phyloP scores from a whole-genome alignment of 1,140 invertebrate species.

The Temnothorax curvispinosus region DNA sequence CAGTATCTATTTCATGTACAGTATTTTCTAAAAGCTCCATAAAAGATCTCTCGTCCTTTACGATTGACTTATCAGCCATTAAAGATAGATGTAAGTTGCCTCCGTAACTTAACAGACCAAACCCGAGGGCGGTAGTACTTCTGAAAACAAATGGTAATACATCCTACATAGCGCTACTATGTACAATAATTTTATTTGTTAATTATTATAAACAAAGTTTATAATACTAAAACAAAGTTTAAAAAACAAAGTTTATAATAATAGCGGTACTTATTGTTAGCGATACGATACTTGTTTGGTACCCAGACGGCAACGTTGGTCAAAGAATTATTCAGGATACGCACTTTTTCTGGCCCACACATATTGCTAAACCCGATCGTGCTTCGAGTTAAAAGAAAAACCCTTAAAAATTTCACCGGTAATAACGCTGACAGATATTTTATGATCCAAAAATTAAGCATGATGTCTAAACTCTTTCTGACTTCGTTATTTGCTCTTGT shows the following conservation, averaged over 20 bases:
- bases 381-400: constrained; percentile 74
- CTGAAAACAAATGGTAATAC: constrained; percentile 54
- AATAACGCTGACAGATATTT: constrained; percentile 74
- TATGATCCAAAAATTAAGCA: constrained; percentile 79
- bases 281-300: constrained; percentile 75
- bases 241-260: too few species aligned
- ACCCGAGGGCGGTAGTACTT: constrained; percentile 75
- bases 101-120: constrained; percentile 79
- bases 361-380: constrained; percentile 81
- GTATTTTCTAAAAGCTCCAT: constrained; percentile 72
- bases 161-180: not conserved
- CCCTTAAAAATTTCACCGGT: constrained; percentile 72
- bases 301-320: constrained; percentile 79
- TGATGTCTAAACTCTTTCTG: constrained; percentile 69
- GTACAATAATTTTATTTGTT: not conserved
- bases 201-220: not conserved
- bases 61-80: constrained; percentile 76
- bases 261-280: too few species aligned
- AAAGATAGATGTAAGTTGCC: constrained; percentile 78
- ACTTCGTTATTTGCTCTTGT: constrained; percentile 69
- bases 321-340: constrained; percentile 73
- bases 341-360: constrained; percentile 74
- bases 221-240: too few species aligned
- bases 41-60: constrained; percentile 65
- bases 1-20: constrained; percentile 71